Conservation (phyloP, 2,888 invertebrate genomes). For the Drepanosiphum platanoidis region DNA sequence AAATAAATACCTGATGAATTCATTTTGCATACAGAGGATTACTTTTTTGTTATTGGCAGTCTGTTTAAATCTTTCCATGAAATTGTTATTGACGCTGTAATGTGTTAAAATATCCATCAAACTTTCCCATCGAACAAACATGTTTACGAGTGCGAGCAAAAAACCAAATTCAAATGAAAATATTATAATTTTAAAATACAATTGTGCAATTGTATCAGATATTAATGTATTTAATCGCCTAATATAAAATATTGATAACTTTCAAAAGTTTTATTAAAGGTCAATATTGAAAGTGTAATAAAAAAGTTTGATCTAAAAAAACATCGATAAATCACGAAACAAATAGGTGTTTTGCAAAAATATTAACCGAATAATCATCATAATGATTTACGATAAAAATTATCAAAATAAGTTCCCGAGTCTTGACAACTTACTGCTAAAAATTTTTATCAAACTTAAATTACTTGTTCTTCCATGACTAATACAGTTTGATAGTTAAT, state of each 20-base stretch:
- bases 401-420: no score
- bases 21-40: slow-evolving; percentile 43
- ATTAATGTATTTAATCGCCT: neutral
- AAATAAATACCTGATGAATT: slow-evolving; percentile 59
- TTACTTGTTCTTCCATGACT: neutral
- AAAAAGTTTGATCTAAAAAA: no score
- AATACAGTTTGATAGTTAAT: neutral
- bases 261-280: no score
- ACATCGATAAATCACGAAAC: no score
- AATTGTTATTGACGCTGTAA: slow-evolving; percentile 11
- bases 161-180: neutral
- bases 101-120: slow-evolving; percentile 49
- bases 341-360: no score
- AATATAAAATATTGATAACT: neutral
- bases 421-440: no score
- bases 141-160: neutral
- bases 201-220: neutral
- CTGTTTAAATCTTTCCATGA: slow-evolving; percentile 45
- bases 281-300: no score
- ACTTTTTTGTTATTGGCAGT: slow-evolving; percentile 54
- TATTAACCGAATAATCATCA: no score
- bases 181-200: neutral
- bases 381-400: no score
- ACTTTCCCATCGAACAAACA: slow-evolving; percentile 50
- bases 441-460: neutral